Conservation (phyloP, 2,888 invertebrate genomes). For the Cinara cedri region DNA sequence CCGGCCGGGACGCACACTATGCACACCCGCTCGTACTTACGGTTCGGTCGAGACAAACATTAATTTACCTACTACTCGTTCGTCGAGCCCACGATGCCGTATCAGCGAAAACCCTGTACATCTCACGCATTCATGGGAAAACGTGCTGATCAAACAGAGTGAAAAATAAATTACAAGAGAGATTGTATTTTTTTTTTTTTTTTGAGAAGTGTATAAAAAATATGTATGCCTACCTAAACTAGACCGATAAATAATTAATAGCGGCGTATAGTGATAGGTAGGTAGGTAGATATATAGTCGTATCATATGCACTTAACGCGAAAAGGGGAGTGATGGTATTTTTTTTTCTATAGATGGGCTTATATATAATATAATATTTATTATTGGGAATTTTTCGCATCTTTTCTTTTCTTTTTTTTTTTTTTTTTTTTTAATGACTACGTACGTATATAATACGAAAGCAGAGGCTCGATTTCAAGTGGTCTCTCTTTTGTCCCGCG, state of each 20-base stretch:
- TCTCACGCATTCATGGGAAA: conserved; percentile 7
- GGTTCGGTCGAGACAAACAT: conserved; percentile 15
- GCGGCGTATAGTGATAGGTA: too few species aligned
- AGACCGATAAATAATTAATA: conserved; percentile 43
- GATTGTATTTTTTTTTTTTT: not conserved
- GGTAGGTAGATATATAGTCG: too few species aligned
- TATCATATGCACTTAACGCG: conserved; percentile 18
- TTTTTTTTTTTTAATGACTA: conserved; percentile 40
- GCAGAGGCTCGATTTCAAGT: conserved; percentile 38
- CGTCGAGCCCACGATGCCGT: not conserved
- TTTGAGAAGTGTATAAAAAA: not conserved
- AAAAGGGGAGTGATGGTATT: conserved; percentile 2
- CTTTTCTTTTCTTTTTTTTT: conserved; percentile 3
- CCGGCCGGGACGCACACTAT: not conserved
- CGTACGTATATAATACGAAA: not conserved
- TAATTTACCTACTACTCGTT: conserved; percentile 41
- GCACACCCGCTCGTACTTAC: too few species aligned
- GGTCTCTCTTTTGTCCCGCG: conserved; percentile 18
- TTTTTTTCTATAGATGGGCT: not conserved
- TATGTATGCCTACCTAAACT: conserved; percentile 5
- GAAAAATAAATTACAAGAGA: conserved; percentile 2
- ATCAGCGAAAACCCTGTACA: not conserved
- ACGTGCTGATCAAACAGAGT: conserved; percentile 2
- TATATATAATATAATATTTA: conserved; percentile 16
- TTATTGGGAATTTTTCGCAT: conserved; percentile 29